Percentiles rank a stretch among this genome's conserved stretches.
Evolutionary conservation across 37 sponge, comb jelly and placozoan species (phyloP).

Genomic region (Cladorhizidae sp.): DNA sequence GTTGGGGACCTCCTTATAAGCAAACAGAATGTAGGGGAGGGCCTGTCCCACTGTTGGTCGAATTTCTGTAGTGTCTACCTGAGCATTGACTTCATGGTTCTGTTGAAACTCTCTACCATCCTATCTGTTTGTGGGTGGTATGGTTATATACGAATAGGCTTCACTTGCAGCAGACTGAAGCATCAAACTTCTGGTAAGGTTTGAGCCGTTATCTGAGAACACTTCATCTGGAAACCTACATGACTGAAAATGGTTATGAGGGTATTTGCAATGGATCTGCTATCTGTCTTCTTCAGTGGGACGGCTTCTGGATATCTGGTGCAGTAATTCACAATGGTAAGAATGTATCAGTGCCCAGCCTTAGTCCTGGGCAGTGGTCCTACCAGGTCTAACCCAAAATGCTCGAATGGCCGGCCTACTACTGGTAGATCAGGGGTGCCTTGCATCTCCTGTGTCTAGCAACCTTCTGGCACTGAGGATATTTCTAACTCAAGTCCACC

Average conservation of each 20-base stretch:
- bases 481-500: too few species aligned
- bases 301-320: too few species aligned
- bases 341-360: too few species aligned
- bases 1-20: slow-evolving; percentile 4
- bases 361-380: too few species aligned
- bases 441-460: neutral
- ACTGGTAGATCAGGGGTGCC: neutral
- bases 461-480: neutral
- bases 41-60: neutral
- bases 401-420: neutral
- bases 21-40: too few species aligned
- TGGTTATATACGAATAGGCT: too few species aligned
- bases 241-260: neutral
- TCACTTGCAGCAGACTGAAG: too few species aligned
- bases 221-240: neutral
- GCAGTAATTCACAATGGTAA: too few species aligned
- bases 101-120: neutral
- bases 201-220: neutral
- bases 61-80: neutral
- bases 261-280: neutral
- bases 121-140: too few species aligned
- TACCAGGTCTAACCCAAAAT: neutral
- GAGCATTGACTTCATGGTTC: neutral
- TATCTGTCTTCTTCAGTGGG: neutral
- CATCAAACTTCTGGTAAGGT: neutral